Evolutionary conservation across 1,140 invertebrate genomes (phyloP).

Genomic region (silkworm (Bombyx mori)): ASM3026992v2 NC_085130.1:11622001-11622500

Average conservation of each 20-base stretch:
- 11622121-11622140: constrained; percentile 1
- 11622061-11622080: constrained; percentile 11
- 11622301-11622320: constrained; percentile 28
- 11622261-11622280: constrained; percentile 14
- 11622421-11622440: constrained; percentile 77
- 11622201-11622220: constrained; percentile 9
- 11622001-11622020: neutral
- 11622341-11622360: constrained; percentile 75
- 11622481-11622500: constrained; percentile 44
- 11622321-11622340: constrained; percentile 26
- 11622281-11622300: constrained; percentile 21
- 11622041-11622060: constrained; percentile 1
- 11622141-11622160: constrained; percentile 9
- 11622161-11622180: constrained; percentile 4
- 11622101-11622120: constrained; percentile 11
- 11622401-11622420: constrained; percentile 75
- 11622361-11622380: constrained; percentile 67
- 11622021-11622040: constrained; percentile 12
- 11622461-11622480: constrained; percentile 56
- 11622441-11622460: constrained; percentile 53
- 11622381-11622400: constrained; percentile 70
- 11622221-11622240: constrained; percentile 7
- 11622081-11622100: constrained; percentile 11
- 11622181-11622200: constrained; percentile 11
- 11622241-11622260: constrained; percentile 16